Base-by-base conservation (phyloP, 2,888 invertebrate genomes). In the Trachelus troglodyta region DNA sequence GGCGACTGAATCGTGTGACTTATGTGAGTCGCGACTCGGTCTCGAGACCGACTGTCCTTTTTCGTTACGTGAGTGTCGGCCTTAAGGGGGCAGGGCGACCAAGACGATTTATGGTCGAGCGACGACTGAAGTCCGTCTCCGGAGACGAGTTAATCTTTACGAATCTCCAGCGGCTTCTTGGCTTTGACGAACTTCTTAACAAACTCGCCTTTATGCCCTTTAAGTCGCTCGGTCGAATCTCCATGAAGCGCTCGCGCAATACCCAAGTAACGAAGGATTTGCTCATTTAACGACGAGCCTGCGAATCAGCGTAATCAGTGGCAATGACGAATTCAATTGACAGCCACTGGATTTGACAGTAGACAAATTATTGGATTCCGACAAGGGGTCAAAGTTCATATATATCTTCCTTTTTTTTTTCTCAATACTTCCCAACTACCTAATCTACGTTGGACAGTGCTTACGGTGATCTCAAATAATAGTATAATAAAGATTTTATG, bases 401-500 rank as follows among this genome's bases (percentile, higher is more conserved):
- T 56, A 23, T 6, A 23, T 56, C 11, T 34, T 34, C 0, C 12
- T 35, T 3, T 3, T 35, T 35, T 56, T 56, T 56, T 23, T 23
- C 6, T 56, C 9, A 40, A 56, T 56, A 6, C 23, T 23, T 9
- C 1, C 23, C 23, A 23, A 9, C 23, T 2, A 23, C 6, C 23
- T 23, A 56, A 6, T 23, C 56, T 9, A 56, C 15, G 15, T 9
- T 56, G 56, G 23, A 56, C 56, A 56, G 56, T 6, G 23, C 2
- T 9, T 9, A 56, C 23, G 56, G 56, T 56, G 9, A 9, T 56
- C 23, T 81, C 81, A 84, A 85, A 81, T 84, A 84, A 76, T 79
- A 35, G 78, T 80, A 82, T 84, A 79, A 88, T 89, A 90, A 89
- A 89, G 84, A 85, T 88, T 90, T 90, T 89, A 89, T 86, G 87